Evolutionary conservation across 1,140 invertebrate genomes (phyloP).

Genomic region (Pogonomyrmex barbatus): DNA sequence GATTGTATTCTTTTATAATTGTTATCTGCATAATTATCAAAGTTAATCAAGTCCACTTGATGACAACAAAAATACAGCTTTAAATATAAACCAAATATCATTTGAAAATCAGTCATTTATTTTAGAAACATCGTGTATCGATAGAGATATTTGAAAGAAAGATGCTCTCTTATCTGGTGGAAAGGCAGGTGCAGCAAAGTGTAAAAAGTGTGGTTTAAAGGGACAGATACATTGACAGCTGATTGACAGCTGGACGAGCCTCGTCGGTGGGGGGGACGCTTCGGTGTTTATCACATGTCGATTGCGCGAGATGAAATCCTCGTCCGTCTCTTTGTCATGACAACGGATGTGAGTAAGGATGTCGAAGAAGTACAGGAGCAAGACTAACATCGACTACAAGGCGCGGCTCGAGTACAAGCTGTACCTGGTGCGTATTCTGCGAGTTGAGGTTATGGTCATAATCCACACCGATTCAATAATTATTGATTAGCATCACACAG

Average conservation of each 20-base stretch:
- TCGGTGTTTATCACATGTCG: slow-evolving; percentile 1
- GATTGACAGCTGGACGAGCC: neutral
- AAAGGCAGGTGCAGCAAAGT: neutral
- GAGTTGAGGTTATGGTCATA: slow-evolving; percentile 57
- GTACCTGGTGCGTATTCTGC: slow-evolving; percentile 87
- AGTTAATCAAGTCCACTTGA: too few species aligned
- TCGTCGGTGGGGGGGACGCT: neutral
- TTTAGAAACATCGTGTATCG: neutral
- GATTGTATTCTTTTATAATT: too few species aligned
- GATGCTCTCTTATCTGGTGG: neutral
- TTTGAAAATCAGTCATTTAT: neutral
- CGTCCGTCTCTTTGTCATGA: slow-evolving; percentile 78
- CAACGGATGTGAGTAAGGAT: slow-evolving; percentile 78
- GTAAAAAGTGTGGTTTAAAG: slow-evolving; percentile 8
- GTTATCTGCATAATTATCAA: too few species aligned
- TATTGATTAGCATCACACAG: neutral
- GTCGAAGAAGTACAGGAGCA: slow-evolving; percentile 81
- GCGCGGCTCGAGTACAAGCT: slow-evolving; percentile 90
- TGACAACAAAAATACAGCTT: too few species aligned
- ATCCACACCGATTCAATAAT: neutral
- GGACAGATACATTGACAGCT: neutral
- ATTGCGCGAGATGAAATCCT: neutral
- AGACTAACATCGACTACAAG: slow-evolving; percentile 87
- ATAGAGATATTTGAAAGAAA: too few species aligned
- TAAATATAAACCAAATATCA: neutral